phyloP scores from a whole-genome alignment of 2,113 vertebrate genomes.

The Camelus dromedarius region DNA sequence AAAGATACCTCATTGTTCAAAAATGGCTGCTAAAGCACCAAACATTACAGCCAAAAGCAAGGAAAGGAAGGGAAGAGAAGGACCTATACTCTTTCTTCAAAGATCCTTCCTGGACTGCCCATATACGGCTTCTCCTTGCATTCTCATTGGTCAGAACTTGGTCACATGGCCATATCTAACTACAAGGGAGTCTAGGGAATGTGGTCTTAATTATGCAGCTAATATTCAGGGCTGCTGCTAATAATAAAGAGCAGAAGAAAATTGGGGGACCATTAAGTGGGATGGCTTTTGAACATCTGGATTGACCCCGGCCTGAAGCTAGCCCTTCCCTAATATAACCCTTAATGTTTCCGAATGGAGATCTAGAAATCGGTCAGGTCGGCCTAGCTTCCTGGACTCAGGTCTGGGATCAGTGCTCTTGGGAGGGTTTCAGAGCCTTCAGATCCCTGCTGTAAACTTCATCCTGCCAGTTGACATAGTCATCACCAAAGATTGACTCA shows the following conservation, averaged over 20 bases:
- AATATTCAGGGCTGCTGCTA: neutral
- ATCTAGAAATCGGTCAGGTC: neutral
- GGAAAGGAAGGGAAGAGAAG: neutral
- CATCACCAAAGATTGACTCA: constrained; percentile 64
- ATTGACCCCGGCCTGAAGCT: neutral
- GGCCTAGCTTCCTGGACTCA: neutral
- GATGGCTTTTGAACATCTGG: neutral
- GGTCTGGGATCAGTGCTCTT: neutral
- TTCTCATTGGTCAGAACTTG: constrained; percentile 11
- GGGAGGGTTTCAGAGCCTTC: neutral
- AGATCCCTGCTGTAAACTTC: constrained; percentile 15
- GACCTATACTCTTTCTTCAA: neutral
- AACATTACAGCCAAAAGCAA: neutral
- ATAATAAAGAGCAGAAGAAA: neutral
- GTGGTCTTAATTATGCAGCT: constrained; percentile 27
- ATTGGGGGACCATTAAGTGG: neutral
- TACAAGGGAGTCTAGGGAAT: constrained; percentile 48
- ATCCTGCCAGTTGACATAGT: constrained; percentile 54
- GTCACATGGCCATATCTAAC: neutral
- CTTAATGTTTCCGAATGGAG: neutral
- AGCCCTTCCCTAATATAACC: neutral
- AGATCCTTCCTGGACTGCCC: neutral
- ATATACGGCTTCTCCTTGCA: neutral
- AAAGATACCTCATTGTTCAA: neutral
- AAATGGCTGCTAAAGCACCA: neutral